Evolutionary conservation across 2,113 vertebrate genomes (phyloP), one percentile per base, ranked within the genome.

Genomic region (Lasiurus borealis): DNA sequence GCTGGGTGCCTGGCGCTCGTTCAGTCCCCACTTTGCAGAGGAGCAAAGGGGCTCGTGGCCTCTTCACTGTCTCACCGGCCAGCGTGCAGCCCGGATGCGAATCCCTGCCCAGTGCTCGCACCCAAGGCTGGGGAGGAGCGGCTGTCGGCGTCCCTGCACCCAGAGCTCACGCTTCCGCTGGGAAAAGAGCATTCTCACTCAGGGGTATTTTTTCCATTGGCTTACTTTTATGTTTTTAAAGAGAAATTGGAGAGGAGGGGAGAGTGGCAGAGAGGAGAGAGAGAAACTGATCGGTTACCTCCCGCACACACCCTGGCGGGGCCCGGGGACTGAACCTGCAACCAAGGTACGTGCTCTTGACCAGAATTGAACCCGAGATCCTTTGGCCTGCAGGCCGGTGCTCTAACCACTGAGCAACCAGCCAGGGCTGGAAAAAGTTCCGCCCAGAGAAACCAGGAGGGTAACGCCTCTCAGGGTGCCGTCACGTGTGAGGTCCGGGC

Each of bases 1-100:
- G 54, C 52, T 77, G 71, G 90, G 85, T 4, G 9, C 69, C 71
- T 71, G 10, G 5, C 18, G 46, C 36, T 36, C 44, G 46, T 31
- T 52, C 59, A 92, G 78, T 77, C 73, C 52, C 54, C 77, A 15
- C 46, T 93, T 92, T 64, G 75, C 34, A 75, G 84, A 90, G 72
- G 46, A 80, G 77, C 27, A 14, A 88, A 78, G 73, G 68, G 12
- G 36, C 69, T 36, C 85, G 31, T 54, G 90, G 82, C 59, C 54
- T 50, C 27, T 52, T 90, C 72, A 72, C 0, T 19, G 68, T 66
- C 59, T 14, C 29, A 78, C 40, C 40, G 80, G 71, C 57, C 44
- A 72, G 88, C 75, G 78, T 77, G 64, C 69, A 93, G 69, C 76
- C 85, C 66, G 16, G 62, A 62, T 62, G 52, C 3, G 6, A n/a